Conservation (phyloP, 2,888 invertebrate species). For the Clunio marinus region DNA sequence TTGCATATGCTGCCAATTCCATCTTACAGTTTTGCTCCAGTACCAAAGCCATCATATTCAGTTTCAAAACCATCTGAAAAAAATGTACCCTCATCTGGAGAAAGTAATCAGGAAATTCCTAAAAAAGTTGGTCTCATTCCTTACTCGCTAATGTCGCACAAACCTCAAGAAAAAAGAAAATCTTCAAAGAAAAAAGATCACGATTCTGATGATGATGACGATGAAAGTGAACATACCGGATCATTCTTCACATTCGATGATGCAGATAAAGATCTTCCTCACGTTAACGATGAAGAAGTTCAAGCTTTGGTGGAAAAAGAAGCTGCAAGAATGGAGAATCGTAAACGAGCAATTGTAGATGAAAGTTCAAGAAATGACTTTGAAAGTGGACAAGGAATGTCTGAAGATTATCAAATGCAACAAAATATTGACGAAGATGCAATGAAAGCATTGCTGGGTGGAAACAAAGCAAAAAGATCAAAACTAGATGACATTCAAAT, state of each 20-base stretch:
- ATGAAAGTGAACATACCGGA: slow-evolving; percentile 47
- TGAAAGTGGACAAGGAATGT: not conserved
- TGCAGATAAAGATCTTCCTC: slow-evolving; percentile 51
- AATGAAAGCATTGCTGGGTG: slow-evolving; percentile 65
- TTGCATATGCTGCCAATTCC: slow-evolving; percentile 68
- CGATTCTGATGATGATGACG: slow-evolving; percentile 51
- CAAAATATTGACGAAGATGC: slow-evolving; percentile 43
- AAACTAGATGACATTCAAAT: slow-evolving; percentile 60
- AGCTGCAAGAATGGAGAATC: slow-evolving; percentile 46
- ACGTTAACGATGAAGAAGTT: slow-evolving; percentile 52
- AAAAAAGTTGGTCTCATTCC: slow-evolving; percentile 48
- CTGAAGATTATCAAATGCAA: not conserved
- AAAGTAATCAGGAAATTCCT: not conserved
- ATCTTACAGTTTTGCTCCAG: not conserved
- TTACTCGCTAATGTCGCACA: slow-evolving; percentile 47
- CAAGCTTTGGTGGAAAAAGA: slow-evolving; percentile 48
- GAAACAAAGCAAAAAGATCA: slow-evolving; percentile 59
- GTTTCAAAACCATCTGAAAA: slow-evolving; percentile 11
- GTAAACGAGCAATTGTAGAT: not conserved
- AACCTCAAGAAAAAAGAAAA: slow-evolving; percentile 49
- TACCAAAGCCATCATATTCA: slow-evolving; percentile 40
- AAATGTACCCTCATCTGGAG: not conserved
- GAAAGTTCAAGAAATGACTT: not conserved
- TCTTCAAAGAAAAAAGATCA: slow-evolving; percentile 46
- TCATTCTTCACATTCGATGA: slow-evolving; percentile 50